These are phyloP conservation scores for Recurvirostra avosetta DNA, from an alignment of 2,113 vertebrate genomes.

Conservation along the genomic window DNA sequence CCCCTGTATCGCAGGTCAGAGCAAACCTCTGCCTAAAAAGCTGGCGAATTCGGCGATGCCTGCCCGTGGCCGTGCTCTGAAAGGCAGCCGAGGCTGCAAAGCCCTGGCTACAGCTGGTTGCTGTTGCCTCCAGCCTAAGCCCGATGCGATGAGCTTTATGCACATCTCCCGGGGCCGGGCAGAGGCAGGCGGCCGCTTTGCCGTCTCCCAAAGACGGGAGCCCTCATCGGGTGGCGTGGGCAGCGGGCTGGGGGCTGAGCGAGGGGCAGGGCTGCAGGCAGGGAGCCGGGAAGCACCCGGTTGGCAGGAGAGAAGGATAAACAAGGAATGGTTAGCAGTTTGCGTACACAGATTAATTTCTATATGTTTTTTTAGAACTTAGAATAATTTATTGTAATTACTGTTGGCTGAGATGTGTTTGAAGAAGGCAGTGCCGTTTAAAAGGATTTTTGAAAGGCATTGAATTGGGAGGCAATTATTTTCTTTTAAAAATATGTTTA, in stretches of 20 bases:
- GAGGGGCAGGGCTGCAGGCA: background rate
- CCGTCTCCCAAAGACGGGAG: background rate
- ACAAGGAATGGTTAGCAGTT: background rate
- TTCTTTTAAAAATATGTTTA: slow-evolving; percentile 51
- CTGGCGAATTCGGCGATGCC: background rate
- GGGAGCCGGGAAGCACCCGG: background rate
- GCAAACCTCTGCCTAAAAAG: background rate
- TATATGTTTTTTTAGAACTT: slow-evolving; percentile 31
- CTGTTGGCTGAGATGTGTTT: slow-evolving; percentile 62
- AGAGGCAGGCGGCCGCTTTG: background rate
- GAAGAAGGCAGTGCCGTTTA: slow-evolving; percentile 41
- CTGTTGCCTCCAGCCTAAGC: background rate
- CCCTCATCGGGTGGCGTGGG: too few species aligned
- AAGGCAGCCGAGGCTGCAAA: background rate
- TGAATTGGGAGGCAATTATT: slow-evolving; percentile 59
- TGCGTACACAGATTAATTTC: slow-evolving; percentile 21
- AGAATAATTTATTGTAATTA: slow-evolving; percentile 63
- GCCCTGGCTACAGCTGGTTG: background rate
- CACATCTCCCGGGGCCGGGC: background rate
- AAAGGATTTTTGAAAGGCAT: slow-evolving; percentile 62
- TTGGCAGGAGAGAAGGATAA: background rate
- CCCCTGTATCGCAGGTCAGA: background rate
- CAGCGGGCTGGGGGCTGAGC: background rate
- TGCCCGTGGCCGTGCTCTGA: background rate
- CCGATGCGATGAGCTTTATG: background rate